A percentile compares a stretch with the other conserved stretches of the same genome.
These are phyloP conservation scores for Rhodophaea formosa DNA, from an alignment of 2,888 invertebrate species.

Conservation along the genomic window DNA sequence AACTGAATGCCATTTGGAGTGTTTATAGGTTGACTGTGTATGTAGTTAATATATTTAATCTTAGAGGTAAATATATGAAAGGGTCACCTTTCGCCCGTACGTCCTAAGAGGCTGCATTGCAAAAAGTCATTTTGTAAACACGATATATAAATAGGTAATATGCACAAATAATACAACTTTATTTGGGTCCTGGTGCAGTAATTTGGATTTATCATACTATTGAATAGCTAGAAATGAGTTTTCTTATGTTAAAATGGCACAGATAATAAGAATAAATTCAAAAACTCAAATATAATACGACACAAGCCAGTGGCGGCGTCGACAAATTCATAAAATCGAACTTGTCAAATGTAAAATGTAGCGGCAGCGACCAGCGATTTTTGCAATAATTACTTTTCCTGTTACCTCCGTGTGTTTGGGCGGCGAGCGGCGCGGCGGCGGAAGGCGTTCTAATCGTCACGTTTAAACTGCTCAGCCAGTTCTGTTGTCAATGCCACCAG, in stretches of 20 bases:
- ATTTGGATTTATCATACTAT: background rate
- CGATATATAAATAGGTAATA: constrained; percentile 31
- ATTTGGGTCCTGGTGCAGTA: constrained; percentile 13
- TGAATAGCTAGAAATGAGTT: background rate
- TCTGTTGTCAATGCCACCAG: too few relatives aligned
- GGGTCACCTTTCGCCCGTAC: constrained; percentile 73
- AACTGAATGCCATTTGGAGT: too few relatives aligned
- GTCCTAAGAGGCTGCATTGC: constrained; percentile 78
- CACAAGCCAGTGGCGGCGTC: too few relatives aligned
- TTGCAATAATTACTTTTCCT: too few relatives aligned
- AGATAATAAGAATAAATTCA: background rate
- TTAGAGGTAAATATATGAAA: constrained; percentile 40
- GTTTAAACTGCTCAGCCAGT: too few relatives aligned
- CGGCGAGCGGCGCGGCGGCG: too few relatives aligned
- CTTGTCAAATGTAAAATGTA: too few relatives aligned
- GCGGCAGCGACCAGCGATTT: too few relatives aligned
- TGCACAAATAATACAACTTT: constrained; percentile 23
- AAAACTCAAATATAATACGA: background rate
- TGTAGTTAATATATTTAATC: background rate
- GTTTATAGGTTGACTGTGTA: too few relatives aligned
- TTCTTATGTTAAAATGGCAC: constrained; percentile 13
- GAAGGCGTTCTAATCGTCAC: too few relatives aligned
- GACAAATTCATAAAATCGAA: too few relatives aligned
- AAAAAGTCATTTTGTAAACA: constrained; percentile 59
- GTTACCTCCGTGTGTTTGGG: too few relatives aligned